Conservation (phyloP, 2,797 vertebrate species). For the Spinus pinus region DNA sequence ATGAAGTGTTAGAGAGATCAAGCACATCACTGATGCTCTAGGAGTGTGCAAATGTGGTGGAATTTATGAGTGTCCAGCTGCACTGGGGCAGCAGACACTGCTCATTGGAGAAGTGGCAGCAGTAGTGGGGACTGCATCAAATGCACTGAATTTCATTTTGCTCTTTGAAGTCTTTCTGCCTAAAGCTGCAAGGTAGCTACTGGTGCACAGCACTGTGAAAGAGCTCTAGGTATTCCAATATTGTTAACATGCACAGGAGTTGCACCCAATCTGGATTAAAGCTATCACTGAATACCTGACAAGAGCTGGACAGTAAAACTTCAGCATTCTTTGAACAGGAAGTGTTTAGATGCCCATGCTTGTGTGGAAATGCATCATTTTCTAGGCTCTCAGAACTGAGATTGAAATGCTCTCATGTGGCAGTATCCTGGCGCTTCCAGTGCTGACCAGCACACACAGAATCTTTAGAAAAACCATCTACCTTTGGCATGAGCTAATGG, state of each 20-base stretch:
- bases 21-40: background rate
- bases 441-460: accelerated
- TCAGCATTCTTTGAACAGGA: background rate
- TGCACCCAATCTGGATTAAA: background rate
- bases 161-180: background rate
- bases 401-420: background rate
- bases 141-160: background rate
- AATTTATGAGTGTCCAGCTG: background rate
- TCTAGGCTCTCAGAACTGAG: background rate
- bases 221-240: background rate
- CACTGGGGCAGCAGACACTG: background rate
- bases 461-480: background rate
- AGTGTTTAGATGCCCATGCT: background rate
- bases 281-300: background rate
- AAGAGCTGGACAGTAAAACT: background rate
- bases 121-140: background rate
- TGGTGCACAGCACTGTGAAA: background rate
- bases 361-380: background rate
- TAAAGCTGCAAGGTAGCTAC: background rate
- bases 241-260: background rate
- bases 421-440: background rate
- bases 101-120: background rate
- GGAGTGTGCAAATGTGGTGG: background rate
- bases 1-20: background rate
- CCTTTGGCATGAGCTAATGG: background rate